Conservation (phyloP, 2,888 invertebrate genomes). For the Xylocampa areola region DNA sequence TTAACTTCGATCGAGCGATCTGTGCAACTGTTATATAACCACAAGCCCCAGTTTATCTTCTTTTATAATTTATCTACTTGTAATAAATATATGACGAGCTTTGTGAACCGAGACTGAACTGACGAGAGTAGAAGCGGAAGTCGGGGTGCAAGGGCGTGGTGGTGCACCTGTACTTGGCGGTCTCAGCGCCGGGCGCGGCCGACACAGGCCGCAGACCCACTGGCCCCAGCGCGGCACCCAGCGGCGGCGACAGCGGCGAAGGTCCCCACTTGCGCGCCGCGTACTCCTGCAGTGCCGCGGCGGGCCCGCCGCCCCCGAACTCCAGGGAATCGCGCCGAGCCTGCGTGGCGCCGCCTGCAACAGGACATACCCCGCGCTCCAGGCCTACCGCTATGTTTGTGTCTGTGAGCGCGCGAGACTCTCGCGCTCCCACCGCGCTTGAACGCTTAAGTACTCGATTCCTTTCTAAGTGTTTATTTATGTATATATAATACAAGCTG, state of each 20-base stretch:
- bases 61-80: too few species aligned
- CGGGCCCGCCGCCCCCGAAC: constrained; percentile 85
- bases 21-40: too few species aligned
- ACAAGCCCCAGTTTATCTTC: too few species aligned
- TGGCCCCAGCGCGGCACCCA: constrained; percentile 91
- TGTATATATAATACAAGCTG: constrained; percentile 21
- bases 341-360: constrained; percentile 84
- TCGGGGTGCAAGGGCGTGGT: constrained; percentile 20
- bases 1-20: too few species aligned
- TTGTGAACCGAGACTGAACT: not conserved
- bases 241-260: constrained; percentile 93
- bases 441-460: constrained; percentile 36
- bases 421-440: constrained; percentile 59
- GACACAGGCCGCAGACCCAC: constrained; percentile 91
- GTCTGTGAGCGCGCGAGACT: constrained; percentile 25
- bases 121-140: constrained; percentile 7
- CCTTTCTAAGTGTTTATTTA: constrained; percentile 9
- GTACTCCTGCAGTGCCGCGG: constrained; percentile 85
- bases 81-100: constrained; percentile 11
- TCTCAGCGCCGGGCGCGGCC: constrained; percentile 97
- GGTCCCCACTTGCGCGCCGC: constrained; percentile 90
- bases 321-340: constrained; percentile 90
- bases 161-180: constrained; percentile 91
- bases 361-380: constrained; percentile 73
- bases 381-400: constrained; percentile 51